Percentiles rank a stretch among this genome's conserved stretches.
These are phyloP conservation scores for Tursiops truncatus DNA, from an alignment of 2,113 vertebrate species.

Conservation along the genomic window DNA sequence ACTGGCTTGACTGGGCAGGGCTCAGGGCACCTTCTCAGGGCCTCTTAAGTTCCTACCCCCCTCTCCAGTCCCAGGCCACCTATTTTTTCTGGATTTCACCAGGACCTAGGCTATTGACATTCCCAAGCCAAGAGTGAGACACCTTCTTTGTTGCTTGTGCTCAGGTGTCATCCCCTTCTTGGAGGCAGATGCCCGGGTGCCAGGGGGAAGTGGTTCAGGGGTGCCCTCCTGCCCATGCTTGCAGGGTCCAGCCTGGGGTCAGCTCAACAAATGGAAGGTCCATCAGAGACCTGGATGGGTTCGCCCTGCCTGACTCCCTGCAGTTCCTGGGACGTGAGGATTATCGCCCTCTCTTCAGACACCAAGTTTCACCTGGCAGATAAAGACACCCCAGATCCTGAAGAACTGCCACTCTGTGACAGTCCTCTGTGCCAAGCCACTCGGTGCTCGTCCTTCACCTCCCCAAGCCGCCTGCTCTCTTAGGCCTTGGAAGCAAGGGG, in stretches of 20 bases:
- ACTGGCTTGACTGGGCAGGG: too few species aligned
- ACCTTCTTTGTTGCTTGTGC: neutral
- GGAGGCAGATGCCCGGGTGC: neutral
- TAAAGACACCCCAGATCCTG: neutral
- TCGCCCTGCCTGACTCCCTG: neutral
- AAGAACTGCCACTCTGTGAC: neutral
- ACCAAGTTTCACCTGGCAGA: too few species aligned
- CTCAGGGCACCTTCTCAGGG: too few species aligned
- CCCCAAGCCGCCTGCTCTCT: neutral
- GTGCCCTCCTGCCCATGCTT: neutral
- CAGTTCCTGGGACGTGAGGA: accelerated
- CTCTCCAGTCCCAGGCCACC: neutral
- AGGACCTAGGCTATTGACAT: neutral
- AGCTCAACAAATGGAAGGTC: neutral
- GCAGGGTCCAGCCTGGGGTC: neutral
- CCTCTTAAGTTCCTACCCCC: accelerated
- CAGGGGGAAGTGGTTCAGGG: neutral
- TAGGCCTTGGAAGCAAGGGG: neutral
- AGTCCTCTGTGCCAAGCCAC: too few species aligned
- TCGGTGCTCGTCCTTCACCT: neutral
- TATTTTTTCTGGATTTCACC: neutral
- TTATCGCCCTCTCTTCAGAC: neutral
- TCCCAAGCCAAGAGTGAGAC: neutral
- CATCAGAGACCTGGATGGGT: neutral
- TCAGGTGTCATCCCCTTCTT: accelerated